Evolutionary conservation across 2,888 invertebrate genomes (phyloP), one percentile per base, ranked within the genome.

Genomic region (Ectemnius cavifrons): DNA sequence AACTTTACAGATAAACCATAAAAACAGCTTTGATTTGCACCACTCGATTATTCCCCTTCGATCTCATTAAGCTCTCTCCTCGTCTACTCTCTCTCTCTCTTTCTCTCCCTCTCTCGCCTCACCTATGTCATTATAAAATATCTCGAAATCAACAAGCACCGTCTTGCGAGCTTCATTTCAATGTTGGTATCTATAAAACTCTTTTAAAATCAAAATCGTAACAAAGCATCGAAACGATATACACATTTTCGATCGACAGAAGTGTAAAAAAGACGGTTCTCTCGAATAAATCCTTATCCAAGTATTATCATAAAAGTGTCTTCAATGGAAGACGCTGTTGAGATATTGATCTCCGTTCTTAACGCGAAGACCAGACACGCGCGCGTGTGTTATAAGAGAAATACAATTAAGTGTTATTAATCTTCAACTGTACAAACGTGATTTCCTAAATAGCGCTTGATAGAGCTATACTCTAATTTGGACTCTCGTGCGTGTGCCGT

Each of bases 11-110:
- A 72, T 74, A 63, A 79, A 78, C 70, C 59, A 52, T 77, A 84
- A 84, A 72, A 84, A 84, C 84, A 84, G 85, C 85, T 86, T 82
- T 60, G 28, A 65, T 57, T 14, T 13, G 63, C 45, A 23, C 28
- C 16, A 64, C 37, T 37, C 37, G 37, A 37, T 37, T 37, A 4
- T 0, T 8, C 37, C 11, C 37, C 37, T 11, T 37, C 37, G 8
- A 8, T 14, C 52, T n/a, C 52, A 16, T 52, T 14, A 14, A 52
- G 52, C n/a, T 47, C 47, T 4, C n/a, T 47, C 47, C 47, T 4
- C 47, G 47, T 47, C 2, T 14, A 16, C 52, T 52, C 52, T 16
- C 16, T n/a, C n/a, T n/a, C n/a, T n/a, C n/a, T n/a, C n/a, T n/a
- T n/a, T n/a, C n/a, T n/a, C n/a, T n/a, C n/a, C n/a, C n/a, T n/a